Base-by-base conservation (phyloP, 2,888 invertebrate genomes). In the Andricus quercusramuli region DNA sequence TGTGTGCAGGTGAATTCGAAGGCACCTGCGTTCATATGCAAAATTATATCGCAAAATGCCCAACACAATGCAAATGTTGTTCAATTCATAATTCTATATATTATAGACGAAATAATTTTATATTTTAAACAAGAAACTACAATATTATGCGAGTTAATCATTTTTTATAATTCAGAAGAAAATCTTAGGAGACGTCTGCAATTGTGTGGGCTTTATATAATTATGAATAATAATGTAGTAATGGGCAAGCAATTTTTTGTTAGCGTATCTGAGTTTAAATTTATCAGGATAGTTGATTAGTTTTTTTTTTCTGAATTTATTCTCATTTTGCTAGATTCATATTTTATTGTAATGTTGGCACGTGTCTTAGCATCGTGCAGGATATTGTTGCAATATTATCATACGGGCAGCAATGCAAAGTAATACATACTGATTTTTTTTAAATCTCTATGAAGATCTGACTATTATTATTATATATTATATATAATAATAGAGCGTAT, bases 321-420 rank as follows among this genome's bases (percentile, higher is more conserved):
- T 81, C 77, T 82, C 77, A 83, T 83, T 82, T 67, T 77, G 56
- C 66, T 76, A 66, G 84, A 83, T 86, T 81, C 84, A 85, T 89
- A 89, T 89, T 88, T 90, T 89, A 90, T 90, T 86, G 86, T 85
- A 88, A 88, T 78, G 86, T 88, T 88, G 85, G 88, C 88, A 86
- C 85, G 86, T 83, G 84, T 80, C 82, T 87, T 87, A 83, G 79
- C 79, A 86, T 84, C 84, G 87, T 88, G 90, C 89, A 90, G 90
- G 88, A 91, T 91, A 89, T 86, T 86, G 90, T 91, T 91, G 89
- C 89, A 91, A 91, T 91, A 89, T 89, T 88, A 86, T 85, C 86
- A 78, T 87, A 83, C 79, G 83, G 83, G 85, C 82, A 85, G 84
- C 84, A 81, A 86, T 84, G 84, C 84, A 85, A 86, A 85, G 78